Evolutionary conservation across 2,113 vertebrate genomes (phyloP), one percentile per base, ranked within the genome.

Genomic region (Herpailurus yagouaroundi): DNA sequence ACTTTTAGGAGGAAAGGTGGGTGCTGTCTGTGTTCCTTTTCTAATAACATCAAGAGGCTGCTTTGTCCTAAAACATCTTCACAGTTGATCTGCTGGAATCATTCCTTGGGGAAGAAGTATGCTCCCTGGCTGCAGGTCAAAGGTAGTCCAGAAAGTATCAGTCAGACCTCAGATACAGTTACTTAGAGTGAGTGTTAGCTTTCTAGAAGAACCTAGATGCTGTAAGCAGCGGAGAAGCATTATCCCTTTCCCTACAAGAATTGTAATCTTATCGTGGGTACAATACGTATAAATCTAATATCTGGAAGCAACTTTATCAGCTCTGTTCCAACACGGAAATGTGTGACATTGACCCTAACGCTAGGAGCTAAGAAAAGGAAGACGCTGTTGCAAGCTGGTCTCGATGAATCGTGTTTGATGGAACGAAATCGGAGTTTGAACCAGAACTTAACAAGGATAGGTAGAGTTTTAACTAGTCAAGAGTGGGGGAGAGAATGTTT

Each of bases 181-280:
- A 66, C 41, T 71, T 83, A 41, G 19, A 68, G 41, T 81, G 19
- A 90, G 18, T 16, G 33, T 38, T 64, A 33, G 45, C 68, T 95
- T 95, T 93, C 86, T 64, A 25, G 68, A 93, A 63, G 66, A 74
- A 92, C 38, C 16, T 79, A 74, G 33, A 80, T 89, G 69, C 55
- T 66, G 1, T 69, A 92, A 94, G 33, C 63, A 63, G 21, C 55
- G 85, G 29, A 31, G 77, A 96, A 71, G n/a, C 88, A 84, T 60
- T 69, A 10, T 36, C 6, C 3, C 15, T 92, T 89, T 12, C 38
- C 18, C 52, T 45, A 74, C 77, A 89, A 88, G 14, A 57, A 48
- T 45, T 76, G 5, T 23, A 80, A 18, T 80, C 19, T 81, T 88
- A 29, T 55, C 83, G 18, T 64, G 48, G n/a, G 5, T 87, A 41